phyloP scores from a whole-genome alignment of 2,113 vertebrate genomes.

The Pristiophorus japonicus region DNA sequence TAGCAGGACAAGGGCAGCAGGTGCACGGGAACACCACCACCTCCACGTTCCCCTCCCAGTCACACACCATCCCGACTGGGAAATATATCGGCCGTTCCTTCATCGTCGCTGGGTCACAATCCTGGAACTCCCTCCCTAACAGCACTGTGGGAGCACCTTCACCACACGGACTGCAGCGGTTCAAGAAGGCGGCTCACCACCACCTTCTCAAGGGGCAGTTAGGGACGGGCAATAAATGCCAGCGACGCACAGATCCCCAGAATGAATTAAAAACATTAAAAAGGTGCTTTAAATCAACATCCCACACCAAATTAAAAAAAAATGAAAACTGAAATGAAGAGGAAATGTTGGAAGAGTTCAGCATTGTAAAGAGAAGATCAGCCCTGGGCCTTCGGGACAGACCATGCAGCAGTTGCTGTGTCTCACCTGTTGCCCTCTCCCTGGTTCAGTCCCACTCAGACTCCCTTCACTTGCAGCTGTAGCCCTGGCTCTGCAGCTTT shows the following conservation, averaged over 20 bases:
- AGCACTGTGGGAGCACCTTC: neutral
- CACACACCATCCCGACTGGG: too few relatives aligned
- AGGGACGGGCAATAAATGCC: neutral
- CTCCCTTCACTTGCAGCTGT: too few relatives aligned
- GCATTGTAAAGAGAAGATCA: neutral
- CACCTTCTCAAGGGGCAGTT: neutral
- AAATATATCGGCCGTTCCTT: neutral
- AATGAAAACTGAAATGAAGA: neutral
- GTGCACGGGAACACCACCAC: too few relatives aligned
- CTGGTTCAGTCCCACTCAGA: neutral
- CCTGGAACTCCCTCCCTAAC: neutral
- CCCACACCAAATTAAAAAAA: neutral
- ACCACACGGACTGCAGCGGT: neutral
- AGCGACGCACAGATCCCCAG: neutral
- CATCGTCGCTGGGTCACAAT: neutral
- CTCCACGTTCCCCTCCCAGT: too few relatives aligned
- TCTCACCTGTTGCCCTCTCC: neutral
- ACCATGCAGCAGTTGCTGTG: neutral
- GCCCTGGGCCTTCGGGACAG: neutral
- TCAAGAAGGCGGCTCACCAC: neutral
- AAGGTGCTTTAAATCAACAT: neutral
- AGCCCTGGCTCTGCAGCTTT: too few relatives aligned
- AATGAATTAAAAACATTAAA: neutral
- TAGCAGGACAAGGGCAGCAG: too few relatives aligned
- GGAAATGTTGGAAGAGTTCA: neutral